phyloP scores from a whole-genome alignment of 64 coral and sea anemone genomes.

The Acropora tenuis region DNA sequence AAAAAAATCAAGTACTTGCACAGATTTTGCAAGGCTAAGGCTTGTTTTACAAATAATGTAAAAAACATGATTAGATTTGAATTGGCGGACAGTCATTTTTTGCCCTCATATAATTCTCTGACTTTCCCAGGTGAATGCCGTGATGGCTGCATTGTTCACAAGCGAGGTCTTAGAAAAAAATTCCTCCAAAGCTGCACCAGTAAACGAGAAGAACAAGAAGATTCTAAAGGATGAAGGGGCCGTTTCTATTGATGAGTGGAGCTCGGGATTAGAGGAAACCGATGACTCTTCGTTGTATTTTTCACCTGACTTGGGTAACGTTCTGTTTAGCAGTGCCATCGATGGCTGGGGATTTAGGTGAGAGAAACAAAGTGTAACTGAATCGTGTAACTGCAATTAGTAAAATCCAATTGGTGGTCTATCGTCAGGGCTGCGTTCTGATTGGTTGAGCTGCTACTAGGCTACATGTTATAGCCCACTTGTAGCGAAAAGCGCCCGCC shows the following conservation, averaged over 20 bases:
- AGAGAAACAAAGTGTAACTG: not conserved
- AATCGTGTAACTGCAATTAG: too few species aligned
- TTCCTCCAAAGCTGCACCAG: constrained; percentile 23
- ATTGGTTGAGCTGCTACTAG: too few species aligned
- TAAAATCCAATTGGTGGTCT: not conserved
- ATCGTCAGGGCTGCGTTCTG: too few species aligned
- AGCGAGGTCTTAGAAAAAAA: constrained; percentile 85
- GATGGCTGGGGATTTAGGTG: constrained; percentile 85
- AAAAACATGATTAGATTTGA: too few species aligned
- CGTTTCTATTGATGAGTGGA: constrained; percentile 95
- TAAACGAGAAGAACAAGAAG: not conserved
- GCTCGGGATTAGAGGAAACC: constrained; percentile 83
- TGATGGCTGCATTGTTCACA: constrained; percentile 81
- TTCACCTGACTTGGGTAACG: constrained; percentile 83
- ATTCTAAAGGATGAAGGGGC: constrained; percentile 28
- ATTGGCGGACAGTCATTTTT: too few species aligned
- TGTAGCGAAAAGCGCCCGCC: too few species aligned
- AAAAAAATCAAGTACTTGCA: too few species aligned
- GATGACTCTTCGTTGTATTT: constrained; percentile 90
- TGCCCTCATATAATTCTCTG: not conserved
- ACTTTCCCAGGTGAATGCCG: constrained; percentile 78
- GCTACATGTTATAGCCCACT: too few species aligned
- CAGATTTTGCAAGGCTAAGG: too few species aligned
- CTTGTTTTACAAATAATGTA: too few species aligned
- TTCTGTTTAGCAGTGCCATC: constrained; percentile 89